Evolutionary conservation across 2,113 vertebrate genomes (phyloP).

Genomic region (Corythoichthys haematopterus): DNA sequence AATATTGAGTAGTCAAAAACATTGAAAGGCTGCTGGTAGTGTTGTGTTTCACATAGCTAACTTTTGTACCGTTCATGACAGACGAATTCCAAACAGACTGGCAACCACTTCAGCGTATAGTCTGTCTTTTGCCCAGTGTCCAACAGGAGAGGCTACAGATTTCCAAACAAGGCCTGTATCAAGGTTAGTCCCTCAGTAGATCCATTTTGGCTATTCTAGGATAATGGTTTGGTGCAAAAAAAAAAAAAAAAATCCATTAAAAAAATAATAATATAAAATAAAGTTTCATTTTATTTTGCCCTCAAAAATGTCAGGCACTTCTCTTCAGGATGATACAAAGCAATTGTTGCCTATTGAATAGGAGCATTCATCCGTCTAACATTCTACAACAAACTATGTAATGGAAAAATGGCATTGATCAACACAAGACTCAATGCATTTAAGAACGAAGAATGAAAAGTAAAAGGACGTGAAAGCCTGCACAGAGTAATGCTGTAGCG

Average conservation of each 20-base stretch:
- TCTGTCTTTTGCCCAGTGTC: background rate
- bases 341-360: constrained; percentile 29
- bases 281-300: background rate
- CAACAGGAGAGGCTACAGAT: background rate
- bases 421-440: constrained; percentile 26
- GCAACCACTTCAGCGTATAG: background rate
- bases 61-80: background rate
- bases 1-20: background rate
- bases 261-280: background rate
- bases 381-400: constrained; percentile 43
- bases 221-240: background rate
- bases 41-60: background rate
- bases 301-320: constrained; percentile 49
- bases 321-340: constrained; percentile 41
- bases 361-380: constrained; percentile 10
- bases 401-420: constrained; percentile 15
- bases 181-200: background rate
- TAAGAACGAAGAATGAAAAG: constrained; percentile 27
- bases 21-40: background rate
- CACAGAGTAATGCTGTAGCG: background rate
- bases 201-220: constrained; percentile 5
- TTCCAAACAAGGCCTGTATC: background rate
- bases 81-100: background rate
- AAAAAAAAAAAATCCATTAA: background rate
- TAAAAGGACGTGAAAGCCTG: background rate